A percentile compares a stretch with the other conserved stretches of the same genome.
phyloP scores from a whole-genome alignment of 2,797 vertebrate genomes.

The Parambassis ranga region DNA sequence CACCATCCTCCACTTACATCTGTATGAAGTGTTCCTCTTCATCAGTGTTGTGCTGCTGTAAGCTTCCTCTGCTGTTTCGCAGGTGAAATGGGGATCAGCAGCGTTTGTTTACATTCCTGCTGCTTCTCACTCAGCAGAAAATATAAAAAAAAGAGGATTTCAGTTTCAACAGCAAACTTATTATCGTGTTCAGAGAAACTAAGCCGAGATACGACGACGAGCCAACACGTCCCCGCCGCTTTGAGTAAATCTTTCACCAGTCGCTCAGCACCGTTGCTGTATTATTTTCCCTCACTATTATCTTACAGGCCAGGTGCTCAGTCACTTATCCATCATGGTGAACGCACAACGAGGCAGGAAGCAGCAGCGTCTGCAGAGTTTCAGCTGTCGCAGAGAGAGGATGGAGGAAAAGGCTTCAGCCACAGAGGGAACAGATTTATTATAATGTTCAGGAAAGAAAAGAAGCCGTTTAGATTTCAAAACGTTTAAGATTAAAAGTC shows the following conservation, averaged over 20 bases:
- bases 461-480: constrained; percentile 6
- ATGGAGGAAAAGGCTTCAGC: constrained; percentile 30
- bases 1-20: too few relatives aligned
- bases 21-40: too few relatives aligned
- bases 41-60: too few relatives aligned
- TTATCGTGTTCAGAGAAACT: constrained; percentile 19
- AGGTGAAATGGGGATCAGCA: constrained; percentile 7
- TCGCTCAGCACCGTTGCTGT: constrained; percentile 22
- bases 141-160: constrained; percentile 5
- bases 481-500: constrained; percentile 41
- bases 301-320: constrained; percentile 56
- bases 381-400: constrained; percentile 49
- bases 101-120: constrained; percentile 1
- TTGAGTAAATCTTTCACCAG: constrained; percentile 26
- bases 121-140: constrained; percentile 1
- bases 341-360: constrained; percentile 42
- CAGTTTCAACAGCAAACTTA: constrained; percentile 14
- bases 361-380: constrained; percentile 49
- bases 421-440: too few relatives aligned
- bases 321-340: constrained; percentile 56
- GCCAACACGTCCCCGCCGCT: constrained; percentile 1
- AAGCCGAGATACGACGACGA: constrained; percentile 23
- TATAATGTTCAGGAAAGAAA: too few relatives aligned
- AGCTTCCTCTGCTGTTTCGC: too few relatives aligned
- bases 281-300: constrained; percentile 52